Percentiles rank a stretch among this genome's conserved stretches.
Conservation (phyloP, 2,113 vertebrate species). For the Natator depressus region DNA sequence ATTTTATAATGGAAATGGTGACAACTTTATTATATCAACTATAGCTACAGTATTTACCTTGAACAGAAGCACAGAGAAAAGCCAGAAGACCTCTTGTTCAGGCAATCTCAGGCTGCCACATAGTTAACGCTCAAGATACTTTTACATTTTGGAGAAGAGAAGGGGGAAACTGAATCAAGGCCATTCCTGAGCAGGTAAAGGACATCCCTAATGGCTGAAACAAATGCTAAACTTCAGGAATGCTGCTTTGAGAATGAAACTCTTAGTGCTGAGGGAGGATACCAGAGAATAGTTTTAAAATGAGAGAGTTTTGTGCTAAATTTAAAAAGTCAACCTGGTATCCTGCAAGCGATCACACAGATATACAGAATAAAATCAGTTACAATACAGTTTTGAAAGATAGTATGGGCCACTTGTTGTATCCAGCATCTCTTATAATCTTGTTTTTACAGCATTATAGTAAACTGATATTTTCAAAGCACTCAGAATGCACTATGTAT, state of each 20-base stretch:
- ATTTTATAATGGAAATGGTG: slow-evolving; percentile 75
- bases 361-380: too few species aligned
- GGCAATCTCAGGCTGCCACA: background rate
- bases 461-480: background rate
- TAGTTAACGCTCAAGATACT: background rate
- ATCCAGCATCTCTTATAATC: background rate
- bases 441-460: background rate
- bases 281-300: background rate
- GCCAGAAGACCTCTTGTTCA: background rate
- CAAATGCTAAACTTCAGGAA: background rate
- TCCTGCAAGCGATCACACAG: too few species aligned
- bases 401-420: too few species aligned
- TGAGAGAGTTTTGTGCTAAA: background rate
- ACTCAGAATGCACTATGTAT: background rate
- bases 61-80: background rate
- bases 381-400: too few species aligned
- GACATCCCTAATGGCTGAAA: background rate
- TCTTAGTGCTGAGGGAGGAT: background rate
- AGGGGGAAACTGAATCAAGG: background rate
- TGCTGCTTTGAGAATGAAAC: background rate
- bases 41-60: background rate
- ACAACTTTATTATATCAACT: slow-evolving; percentile 69
- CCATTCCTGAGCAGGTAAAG: background rate
- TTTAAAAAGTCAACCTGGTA: too few species aligned
- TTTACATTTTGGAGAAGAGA: background rate